Evolutionary conservation across 2,888 invertebrate genomes (phyloP).

Genomic region (Cantharis flavilabris): DNA sequence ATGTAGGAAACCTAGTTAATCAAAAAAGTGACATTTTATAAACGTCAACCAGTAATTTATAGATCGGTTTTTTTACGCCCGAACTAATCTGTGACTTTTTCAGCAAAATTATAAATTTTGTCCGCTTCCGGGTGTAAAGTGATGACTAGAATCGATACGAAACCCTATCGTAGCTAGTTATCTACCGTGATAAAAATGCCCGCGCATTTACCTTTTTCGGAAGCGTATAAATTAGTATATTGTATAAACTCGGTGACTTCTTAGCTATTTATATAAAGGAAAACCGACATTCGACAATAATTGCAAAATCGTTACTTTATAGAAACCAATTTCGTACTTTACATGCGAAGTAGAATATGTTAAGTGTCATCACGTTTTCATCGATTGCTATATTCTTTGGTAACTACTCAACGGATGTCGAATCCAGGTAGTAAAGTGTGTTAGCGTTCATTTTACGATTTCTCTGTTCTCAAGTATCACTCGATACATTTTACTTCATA

Average conservation of each 20-base stretch:
- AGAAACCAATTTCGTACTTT: neutral
- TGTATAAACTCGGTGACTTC: no score
- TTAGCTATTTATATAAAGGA: no score
- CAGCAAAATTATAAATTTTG: neutral
- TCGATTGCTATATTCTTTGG: neutral
- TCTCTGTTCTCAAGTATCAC: neutral
- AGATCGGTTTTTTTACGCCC: neutral
- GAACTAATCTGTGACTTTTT: neutral
- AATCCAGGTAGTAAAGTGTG: neutral
- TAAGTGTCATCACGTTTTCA: neutral
- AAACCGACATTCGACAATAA: neutral
- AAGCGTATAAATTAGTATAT: no score
- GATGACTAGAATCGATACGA: no score
- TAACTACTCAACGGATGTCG: neutral
- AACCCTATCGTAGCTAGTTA: no score
- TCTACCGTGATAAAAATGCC: no score
- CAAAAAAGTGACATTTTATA: neutral
- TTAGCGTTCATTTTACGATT: neutral
- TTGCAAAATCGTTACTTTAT: neutral
- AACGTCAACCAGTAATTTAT: neutral
- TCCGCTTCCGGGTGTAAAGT: neutral
- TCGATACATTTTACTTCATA: neutral
- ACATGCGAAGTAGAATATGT: neutral
- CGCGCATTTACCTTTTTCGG: no score
- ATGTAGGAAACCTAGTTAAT: neutral